Conservation (phyloP, 1,140 invertebrate genomes). For the Macrobrachium nipponense region DNA sequence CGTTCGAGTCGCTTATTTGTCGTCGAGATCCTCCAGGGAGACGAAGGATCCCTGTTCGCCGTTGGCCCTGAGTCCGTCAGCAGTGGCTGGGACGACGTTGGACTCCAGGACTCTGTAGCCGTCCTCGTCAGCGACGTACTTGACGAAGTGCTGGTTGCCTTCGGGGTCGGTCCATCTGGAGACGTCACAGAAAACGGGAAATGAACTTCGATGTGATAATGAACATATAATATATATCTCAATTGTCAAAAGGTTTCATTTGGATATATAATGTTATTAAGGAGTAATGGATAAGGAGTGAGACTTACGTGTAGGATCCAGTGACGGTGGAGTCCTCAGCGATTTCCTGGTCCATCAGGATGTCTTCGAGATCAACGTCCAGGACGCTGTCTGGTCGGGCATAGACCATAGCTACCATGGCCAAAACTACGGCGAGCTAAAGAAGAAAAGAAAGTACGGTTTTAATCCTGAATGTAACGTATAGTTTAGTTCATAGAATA, state of each 20-base stretch:
- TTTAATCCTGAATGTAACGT: not conserved
- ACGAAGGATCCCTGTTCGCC: conserved; percentile 15
- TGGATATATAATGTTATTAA: too few species aligned
- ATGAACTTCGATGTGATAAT: too few species aligned
- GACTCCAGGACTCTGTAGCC: conserved; percentile 7
- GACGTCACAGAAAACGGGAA: too few species aligned
- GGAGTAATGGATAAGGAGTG: too few species aligned
- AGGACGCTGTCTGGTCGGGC: conserved; percentile 43
- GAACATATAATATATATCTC: too few species aligned
- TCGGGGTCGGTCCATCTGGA: conserved; percentile 3
- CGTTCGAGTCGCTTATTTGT: not conserved
- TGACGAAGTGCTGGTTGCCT: not conserved
- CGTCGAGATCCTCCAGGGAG: conserved; percentile 1
- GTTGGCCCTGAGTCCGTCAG: not conserved
- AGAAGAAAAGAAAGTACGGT: too few species aligned
- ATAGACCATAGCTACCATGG: conserved; percentile 41
- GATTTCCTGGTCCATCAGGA: conserved; percentile 55
- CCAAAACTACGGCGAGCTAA: conserved; percentile 36
- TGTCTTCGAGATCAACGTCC: conserved; percentile 52
- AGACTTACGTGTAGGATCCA: conserved; percentile 51
- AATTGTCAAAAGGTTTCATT: too few species aligned
- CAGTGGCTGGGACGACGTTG: conserved; percentile 1
- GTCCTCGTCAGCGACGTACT: conserved; percentile 2
- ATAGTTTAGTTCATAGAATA: not conserved
- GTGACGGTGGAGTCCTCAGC: conserved; percentile 54